Evolutionary conservation across 2,888 invertebrate genomes (phyloP), one percentile per base, ranked within the genome.

Genomic region (Nesidiocoris tenuis): DNA sequence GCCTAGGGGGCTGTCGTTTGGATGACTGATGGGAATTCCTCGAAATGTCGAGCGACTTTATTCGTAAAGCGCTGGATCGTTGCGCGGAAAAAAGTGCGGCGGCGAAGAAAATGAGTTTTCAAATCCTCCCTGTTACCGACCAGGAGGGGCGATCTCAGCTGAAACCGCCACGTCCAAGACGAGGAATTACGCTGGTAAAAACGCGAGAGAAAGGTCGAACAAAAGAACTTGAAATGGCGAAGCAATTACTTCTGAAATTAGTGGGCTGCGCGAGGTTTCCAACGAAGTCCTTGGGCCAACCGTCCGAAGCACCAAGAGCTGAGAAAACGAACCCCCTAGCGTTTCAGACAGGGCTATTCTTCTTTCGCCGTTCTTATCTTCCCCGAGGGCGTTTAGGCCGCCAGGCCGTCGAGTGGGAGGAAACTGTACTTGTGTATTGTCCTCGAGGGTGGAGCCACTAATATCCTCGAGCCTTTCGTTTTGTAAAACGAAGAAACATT

Each of bases 191-290:
- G 59, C 25, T 39, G 5, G n/a, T 59, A 24, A 59, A 59, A 70
- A 59, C 70, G 22, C 39, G 39, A 39, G 12, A 39, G 39, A 12
- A 39, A 25, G 70, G 24, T 18, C 57, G 70, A 70, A 59, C 70
- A 70, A 70, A 70, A 70, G 70, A 70, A 70, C 59, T 24, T 56
- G 57, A 70, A 70, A 70, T 70, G 70, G 70, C 70, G 59, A 70
- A 70, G 70, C 59, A 70, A 70, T 70, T 70, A 70, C 70, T 70
- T 59, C 70, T 57, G 59, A 70, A 70, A 70, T 70, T 70, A 70
- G 70, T 70, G 70, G 70, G 24, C 59, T 39, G 39, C 39, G n/a
- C n/a, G 39, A 39, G 39, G 39, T 39, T 39, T 12, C 5, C 39
- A 39, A 39, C 39, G 39, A 39, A 39, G 39, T 39, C 39, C 39